These are phyloP conservation scores for Bos taurus DNA, from an alignment of 2,113 vertebrate species.

Conservation along the genomic window DNA sequence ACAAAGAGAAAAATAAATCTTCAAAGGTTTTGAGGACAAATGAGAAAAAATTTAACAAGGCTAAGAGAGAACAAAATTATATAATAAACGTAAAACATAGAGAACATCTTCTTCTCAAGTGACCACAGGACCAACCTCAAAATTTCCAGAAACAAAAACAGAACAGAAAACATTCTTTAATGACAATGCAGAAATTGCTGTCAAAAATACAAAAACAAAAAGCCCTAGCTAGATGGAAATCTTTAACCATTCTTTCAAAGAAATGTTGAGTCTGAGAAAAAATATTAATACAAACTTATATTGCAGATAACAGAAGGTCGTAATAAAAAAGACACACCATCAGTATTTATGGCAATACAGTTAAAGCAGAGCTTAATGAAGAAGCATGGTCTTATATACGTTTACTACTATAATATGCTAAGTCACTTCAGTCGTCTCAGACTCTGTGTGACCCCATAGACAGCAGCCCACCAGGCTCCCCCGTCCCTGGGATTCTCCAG, in stretches of 20 bases:
- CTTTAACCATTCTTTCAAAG: not conserved
- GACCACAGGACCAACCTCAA: slow-evolving; percentile 19
- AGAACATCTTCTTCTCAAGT: not conserved
- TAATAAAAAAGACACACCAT: not conserved
- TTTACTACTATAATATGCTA: not conserved
- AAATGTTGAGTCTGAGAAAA: not conserved
- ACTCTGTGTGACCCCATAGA: too few species aligned
- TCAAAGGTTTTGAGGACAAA: not conserved
- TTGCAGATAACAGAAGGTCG: not conserved
- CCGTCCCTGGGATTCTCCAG: too few species aligned
- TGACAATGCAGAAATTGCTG: not conserved
- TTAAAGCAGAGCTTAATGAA: not conserved
- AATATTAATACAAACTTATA: not conserved
- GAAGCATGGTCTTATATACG: not conserved
- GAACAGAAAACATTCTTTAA: not conserved
- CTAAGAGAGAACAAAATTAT: not conserved
- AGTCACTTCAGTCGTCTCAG: too few species aligned
- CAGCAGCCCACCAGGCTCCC: too few species aligned
- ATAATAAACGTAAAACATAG: not conserved
- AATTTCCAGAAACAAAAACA: slow-evolving; percentile 5
- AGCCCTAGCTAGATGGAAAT: not conserved
- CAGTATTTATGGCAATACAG: accelerated
- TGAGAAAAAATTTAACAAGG: not conserved
- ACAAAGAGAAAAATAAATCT: not conserved
- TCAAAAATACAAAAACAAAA: slow-evolving; percentile 4